Percentiles rank a stretch among this genome's conserved stretches.
Conservation (phyloP, 2,888 invertebrate genomes). For the Pyrrhosoma nymphula region DNA sequence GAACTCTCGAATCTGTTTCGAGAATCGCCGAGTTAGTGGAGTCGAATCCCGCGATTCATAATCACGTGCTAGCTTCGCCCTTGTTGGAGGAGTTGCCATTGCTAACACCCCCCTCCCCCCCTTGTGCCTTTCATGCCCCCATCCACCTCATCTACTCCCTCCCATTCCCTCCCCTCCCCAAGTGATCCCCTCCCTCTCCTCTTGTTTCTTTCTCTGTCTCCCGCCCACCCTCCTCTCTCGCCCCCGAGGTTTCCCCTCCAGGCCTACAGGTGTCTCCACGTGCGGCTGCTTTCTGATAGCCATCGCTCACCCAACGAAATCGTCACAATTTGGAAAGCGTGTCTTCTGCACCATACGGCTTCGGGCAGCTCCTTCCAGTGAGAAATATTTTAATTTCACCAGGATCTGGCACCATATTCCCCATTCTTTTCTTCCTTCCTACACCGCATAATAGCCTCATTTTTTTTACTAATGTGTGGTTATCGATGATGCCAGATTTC, state of each 20-base stretch:
- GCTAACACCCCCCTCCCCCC: too few relatives aligned
- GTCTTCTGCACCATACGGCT: neutral
- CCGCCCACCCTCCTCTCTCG: neutral
- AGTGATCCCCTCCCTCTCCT: neutral
- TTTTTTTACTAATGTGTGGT: neutral
- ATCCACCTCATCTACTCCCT: neutral
- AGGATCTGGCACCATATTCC: neutral
- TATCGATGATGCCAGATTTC: neutral
- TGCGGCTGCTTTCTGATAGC: conserved; percentile 31
- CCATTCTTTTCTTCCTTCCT: neutral
- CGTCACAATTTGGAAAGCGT: conserved; percentile 59
- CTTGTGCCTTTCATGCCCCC: too few relatives aligned
- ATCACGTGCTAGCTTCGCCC: neutral
- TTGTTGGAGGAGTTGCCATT: too few relatives aligned
- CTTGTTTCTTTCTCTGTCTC: too few relatives aligned
- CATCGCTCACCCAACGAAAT: neutral
- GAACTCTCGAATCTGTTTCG: too few relatives aligned
- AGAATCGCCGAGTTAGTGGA: too few relatives aligned
- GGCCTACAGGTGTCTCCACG: conserved; percentile 48
- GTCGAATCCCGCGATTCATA: too few relatives aligned
- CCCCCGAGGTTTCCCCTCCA: neutral
- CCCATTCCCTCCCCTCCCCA: neutral
- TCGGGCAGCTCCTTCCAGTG: conserved; percentile 7
- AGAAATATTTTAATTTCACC: conserved; percentile 36
- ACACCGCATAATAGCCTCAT: neutral